These are phyloP conservation scores for Ichneumoninae sp. DNA, from an alignment of 2,888 invertebrate species.

Conservation along the genomic window DNA sequence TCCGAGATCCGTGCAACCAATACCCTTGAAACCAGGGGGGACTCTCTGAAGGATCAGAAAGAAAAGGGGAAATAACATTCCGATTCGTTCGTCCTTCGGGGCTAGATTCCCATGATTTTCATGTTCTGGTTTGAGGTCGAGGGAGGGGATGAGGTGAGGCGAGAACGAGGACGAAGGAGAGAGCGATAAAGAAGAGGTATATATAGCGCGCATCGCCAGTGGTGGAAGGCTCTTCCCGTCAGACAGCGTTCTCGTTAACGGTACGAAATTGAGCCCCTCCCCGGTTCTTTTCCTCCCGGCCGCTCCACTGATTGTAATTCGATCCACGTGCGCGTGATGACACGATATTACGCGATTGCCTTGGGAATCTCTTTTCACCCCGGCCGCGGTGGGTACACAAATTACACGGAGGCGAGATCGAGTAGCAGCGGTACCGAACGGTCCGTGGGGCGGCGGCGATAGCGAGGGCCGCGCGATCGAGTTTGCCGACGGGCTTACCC, in stretches of 20 bases:
- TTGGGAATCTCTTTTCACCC: slow-evolving; percentile 61
- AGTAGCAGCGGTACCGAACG: slow-evolving; percentile 38
- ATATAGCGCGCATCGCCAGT: not conserved
- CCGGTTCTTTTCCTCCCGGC: not conserved
- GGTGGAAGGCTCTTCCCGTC: slow-evolving; percentile 28
- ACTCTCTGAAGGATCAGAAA: not conserved
- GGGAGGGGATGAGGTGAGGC: not conserved
- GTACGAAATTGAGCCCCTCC: slow-evolving; percentile 58
- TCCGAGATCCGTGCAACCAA: slow-evolving; percentile 10
- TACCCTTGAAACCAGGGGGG: not conserved
- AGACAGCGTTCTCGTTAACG: slow-evolving; percentile 63
- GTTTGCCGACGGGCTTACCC: slow-evolving; percentile 57
- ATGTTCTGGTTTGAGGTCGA: slow-evolving; percentile 4
- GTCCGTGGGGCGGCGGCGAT: slow-evolving; percentile 11
- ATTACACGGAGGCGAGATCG: slow-evolving; percentile 61
- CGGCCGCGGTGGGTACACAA: slow-evolving; percentile 55
- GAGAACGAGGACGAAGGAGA: slow-evolving; percentile 6
- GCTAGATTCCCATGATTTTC: slow-evolving; percentile 32
- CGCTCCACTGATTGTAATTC: slow-evolving; percentile 63
- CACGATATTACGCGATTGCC: slow-evolving; percentile 65
- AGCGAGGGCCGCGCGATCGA: slow-evolving; percentile 56
- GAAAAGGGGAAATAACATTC: slow-evolving; percentile 4
- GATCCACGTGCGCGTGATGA: slow-evolving; percentile 66
- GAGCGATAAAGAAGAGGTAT: slow-evolving; percentile 1
- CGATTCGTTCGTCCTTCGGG: not conserved